Evolutionary conservation across 1,140 invertebrate species (phyloP).

Genomic region (Drosophila kepulauana): DNA sequence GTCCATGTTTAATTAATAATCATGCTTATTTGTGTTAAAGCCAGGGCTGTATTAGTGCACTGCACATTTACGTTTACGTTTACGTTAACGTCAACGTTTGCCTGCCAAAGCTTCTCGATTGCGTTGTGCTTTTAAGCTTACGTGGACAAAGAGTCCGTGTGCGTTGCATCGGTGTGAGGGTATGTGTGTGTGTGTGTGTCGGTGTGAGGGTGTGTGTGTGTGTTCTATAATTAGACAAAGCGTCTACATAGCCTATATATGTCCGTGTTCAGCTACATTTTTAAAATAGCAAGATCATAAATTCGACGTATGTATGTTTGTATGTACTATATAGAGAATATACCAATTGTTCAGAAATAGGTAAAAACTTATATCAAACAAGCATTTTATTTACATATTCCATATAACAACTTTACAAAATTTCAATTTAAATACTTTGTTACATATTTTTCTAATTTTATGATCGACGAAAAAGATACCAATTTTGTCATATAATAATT

Average conservation of each 20-base stretch:
- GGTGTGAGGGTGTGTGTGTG: slow-evolving; percentile 2
- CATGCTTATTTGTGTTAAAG: background rate
- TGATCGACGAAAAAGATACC: too few species aligned
- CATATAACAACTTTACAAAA: too few species aligned
- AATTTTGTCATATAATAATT: too few species aligned
- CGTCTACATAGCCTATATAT: slow-evolving; percentile 6
- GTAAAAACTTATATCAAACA: too few species aligned
- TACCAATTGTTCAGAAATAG: background rate
- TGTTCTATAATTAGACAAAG: slow-evolving; percentile 4
- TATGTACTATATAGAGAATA: background rate
- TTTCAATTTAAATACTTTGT: too few species aligned
- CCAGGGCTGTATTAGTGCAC: background rate
- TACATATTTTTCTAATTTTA: too few species aligned
- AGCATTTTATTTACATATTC: too few species aligned
- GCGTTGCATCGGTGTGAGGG: background rate
- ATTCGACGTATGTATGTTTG: background rate
- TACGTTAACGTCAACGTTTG: background rate
- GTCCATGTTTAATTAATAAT: slow-evolving; percentile 15
- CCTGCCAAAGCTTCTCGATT: background rate
- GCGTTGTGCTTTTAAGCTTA: slow-evolving; percentile 12
- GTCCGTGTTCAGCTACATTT: slow-evolving; percentile 11
- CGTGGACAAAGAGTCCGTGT: slow-evolving; percentile 9
- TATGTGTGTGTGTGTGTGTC: background rate
- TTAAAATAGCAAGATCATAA: slow-evolving; percentile 13
- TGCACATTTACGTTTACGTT: background rate